These are phyloP conservation scores for Cyclophora punctaria DNA, from an alignment of 2,888 invertebrate genomes.

Conservation along the genomic window DNA sequence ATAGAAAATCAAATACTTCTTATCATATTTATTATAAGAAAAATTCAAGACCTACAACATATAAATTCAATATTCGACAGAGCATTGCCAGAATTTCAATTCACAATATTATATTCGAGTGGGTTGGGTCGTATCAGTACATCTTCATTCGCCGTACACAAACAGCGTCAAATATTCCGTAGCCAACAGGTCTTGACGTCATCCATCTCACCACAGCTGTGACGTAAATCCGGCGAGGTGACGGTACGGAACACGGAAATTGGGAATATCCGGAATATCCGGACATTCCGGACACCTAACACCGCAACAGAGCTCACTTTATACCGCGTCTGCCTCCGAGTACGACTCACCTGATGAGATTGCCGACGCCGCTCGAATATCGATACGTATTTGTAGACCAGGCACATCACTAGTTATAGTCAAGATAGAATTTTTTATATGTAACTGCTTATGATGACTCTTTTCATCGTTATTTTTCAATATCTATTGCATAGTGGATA, in stretches of 20 bases:
- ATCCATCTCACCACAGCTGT: constrained; percentile 29
- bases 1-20: too few relatives aligned
- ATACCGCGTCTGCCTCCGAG: neutral
- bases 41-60: too few relatives aligned
- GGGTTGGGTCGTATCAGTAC: neutral
- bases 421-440: too few relatives aligned
- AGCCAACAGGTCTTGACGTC: constrained; percentile 29
- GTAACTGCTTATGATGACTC: too few relatives aligned
- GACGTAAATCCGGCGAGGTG: constrained; percentile 36
- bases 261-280: constrained; percentile 47
- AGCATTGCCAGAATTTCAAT: too few relatives aligned
- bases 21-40: too few relatives aligned
- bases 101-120: too few relatives aligned
- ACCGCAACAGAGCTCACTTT: constrained; percentile 6
- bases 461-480: too few relatives aligned
- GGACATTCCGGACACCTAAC: constrained; percentile 13
- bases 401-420: neutral
- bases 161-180: constrained; percentile 19
- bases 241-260: constrained; percentile 44
- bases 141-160: neutral
- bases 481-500: too few relatives aligned
- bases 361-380: neutral
- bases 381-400: constrained; percentile 5
- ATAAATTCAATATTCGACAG: too few relatives aligned
- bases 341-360: too few relatives aligned